phyloP scores from a whole-genome alignment of 1,140 invertebrate genomes.

The Pseudobourletiella spinata region DNA sequence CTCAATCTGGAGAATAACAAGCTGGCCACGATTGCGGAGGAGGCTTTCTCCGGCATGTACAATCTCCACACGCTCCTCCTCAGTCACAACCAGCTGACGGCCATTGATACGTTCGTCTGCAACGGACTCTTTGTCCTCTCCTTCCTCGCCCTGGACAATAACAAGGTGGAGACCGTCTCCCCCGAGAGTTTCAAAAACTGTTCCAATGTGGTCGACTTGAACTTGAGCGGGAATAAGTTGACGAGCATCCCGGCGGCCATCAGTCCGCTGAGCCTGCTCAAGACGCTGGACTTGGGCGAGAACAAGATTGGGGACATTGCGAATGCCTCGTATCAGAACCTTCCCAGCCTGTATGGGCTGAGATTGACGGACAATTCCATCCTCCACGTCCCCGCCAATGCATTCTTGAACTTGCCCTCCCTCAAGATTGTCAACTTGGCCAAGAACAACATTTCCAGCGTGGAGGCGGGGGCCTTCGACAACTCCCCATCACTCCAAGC shows the following conservation, averaged over 20 bases:
- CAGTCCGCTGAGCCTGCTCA: conserved; percentile 64
- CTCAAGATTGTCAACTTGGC: conserved; percentile 81
- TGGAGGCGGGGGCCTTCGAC: conserved; percentile 78
- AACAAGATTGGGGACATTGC: conserved; percentile 75
- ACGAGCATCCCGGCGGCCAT: conserved; percentile 73
- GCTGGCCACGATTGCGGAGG: conserved; percentile 66
- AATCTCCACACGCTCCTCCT: conserved; percentile 77
- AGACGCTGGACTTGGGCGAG: conserved; percentile 77
- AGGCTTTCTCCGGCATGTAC: conserved; percentile 69
- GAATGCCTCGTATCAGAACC: conserved; percentile 67
- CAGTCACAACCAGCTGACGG: conserved; percentile 71
- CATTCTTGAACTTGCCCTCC: conserved; percentile 70
- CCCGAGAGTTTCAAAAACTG: conserved; percentile 71
- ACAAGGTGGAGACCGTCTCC: conserved; percentile 66
- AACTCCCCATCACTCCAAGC: conserved; percentile 73
- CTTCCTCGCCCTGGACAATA: conserved; percentile 72
- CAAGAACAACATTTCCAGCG: conserved; percentile 70
- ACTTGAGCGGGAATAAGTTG: conserved; percentile 79
- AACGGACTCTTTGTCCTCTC: conserved; percentile 40
- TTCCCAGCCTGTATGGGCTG: conserved; percentile 72
- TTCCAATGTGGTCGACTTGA: conserved; percentile 72
- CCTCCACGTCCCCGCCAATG: conserved; percentile 70
- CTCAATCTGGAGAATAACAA: conserved; percentile 58
- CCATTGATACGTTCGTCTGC: conserved; percentile 45
- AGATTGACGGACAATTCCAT: conserved; percentile 79